A percentile compares a stretch with the other conserved stretches of the same genome.
Evolutionary conservation across 1,140 invertebrate genomes (phyloP).

Genomic region (Drosophila trapezifrons): DNA sequence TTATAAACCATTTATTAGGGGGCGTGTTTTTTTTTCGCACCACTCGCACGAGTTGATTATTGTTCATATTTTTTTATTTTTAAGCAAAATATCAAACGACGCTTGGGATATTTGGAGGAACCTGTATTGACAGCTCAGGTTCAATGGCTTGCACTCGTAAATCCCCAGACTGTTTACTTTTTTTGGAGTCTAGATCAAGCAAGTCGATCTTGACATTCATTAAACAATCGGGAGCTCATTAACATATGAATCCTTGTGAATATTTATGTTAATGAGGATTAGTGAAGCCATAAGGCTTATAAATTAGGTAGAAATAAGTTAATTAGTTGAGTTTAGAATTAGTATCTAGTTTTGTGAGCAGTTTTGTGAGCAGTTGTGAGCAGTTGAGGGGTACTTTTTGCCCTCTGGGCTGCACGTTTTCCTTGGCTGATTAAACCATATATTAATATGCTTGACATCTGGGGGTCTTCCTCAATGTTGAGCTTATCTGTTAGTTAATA

Average conservation of each 20-base stretch:
- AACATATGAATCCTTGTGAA: conserved; percentile 28
- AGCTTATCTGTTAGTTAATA: neutral
- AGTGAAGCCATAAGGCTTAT: neutral
- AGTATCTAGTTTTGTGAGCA: neutral
- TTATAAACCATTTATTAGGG: neutral
- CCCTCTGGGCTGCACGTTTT: too few relatives aligned
- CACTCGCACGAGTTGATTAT: conserved; percentile 10
- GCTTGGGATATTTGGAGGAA: conserved; percentile 20
- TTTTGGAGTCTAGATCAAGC: conserved; percentile 29
- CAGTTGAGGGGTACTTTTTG: neutral
- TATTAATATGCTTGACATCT: too few relatives aligned
- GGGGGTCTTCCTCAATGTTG: conserved; percentile 3
- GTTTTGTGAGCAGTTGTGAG: neutral
- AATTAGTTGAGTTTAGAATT: neutral
- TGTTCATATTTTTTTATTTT: conserved; percentile 10
- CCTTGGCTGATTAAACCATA: too few relatives aligned
- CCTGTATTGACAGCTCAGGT: conserved; percentile 28
- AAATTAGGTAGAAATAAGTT: neutral
- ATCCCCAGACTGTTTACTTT: conserved; percentile 33
- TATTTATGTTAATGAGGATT: neutral
- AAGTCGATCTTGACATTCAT: conserved; percentile 40
- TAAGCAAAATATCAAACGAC: conserved; percentile 18
- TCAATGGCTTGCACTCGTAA: conserved; percentile 39
- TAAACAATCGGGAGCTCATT: conserved; percentile 22
- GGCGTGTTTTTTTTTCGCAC: conserved; percentile 17